phyloP scores from a whole-genome alignment of 2,113 vertebrate genomes.

The Ageneiosus marmoratus region DNA sequence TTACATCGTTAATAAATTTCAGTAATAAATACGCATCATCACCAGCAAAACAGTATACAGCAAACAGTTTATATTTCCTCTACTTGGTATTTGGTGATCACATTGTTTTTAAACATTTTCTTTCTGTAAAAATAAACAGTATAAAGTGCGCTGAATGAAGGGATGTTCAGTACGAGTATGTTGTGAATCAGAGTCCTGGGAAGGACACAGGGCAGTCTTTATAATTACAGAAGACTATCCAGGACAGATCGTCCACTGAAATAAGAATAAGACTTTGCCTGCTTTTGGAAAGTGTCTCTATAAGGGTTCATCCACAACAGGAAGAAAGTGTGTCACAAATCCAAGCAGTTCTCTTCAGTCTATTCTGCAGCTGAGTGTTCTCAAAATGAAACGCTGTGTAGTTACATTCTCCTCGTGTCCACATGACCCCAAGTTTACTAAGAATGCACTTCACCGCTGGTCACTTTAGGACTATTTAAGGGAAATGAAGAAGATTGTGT shows the following conservation, averaged over 20 bases:
- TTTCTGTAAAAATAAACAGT: no score
- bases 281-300: background rate
- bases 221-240: background rate
- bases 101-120: no score
- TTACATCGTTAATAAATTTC: no score
- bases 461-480: background rate
- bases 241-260: background rate
- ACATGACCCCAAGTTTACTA: conserved; percentile 10
- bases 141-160: no score
- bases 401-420: background rate
- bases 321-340: background rate
- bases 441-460: background rate
- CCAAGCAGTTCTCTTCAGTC: background rate
- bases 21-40: no score
- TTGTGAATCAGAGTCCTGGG: no score
- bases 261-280: background rate
- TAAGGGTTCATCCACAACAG: background rate
- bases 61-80: no score
- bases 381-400: conserved; percentile 9
- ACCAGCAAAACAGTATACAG: no score
- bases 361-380: background rate
- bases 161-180: no score
- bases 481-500: conserved; percentile 4
- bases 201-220: background rate
- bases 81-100: no score